A percentile compares a stretch with the other conserved stretches of the same genome.
These are phyloP conservation scores for Thamnophis sirtalis DNA, from an alignment of 2,113 vertebrate genomes.

Conservation along the genomic window DNA sequence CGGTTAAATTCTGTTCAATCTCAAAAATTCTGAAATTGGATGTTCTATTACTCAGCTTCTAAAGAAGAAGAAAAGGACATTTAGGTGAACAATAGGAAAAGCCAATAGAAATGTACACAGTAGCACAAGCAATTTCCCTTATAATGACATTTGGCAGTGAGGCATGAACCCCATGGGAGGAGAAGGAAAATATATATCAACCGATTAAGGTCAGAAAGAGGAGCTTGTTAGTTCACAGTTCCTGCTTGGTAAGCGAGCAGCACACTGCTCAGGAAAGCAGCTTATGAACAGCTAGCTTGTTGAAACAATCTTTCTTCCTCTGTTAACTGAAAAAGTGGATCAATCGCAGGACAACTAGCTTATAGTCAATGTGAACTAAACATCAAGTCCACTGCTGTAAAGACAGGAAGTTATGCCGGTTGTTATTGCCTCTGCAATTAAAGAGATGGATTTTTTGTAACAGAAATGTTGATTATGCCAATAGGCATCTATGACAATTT, in stretches of 20 bases:
- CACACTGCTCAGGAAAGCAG: neutral
- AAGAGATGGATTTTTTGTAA: neutral
- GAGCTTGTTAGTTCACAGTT: neutral
- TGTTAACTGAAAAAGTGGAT: neutral
- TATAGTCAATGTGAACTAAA: neutral
- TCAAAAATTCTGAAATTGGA: neutral
- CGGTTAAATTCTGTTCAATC: neutral
- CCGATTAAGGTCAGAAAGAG: neutral
- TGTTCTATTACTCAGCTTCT: neutral
- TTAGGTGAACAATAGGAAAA: neutral
- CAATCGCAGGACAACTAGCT: neutral
- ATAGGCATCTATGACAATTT: neutral
- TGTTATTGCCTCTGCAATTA: neutral
- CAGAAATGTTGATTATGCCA: neutral
- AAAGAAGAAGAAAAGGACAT: neutral
- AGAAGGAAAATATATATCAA: neutral
- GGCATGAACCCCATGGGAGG: neutral
- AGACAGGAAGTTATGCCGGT: neutral
- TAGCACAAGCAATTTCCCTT: neutral
- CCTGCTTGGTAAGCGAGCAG: neutral
- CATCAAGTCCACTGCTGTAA: neutral
- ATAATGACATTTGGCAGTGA: neutral
- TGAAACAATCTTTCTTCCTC: neutral
- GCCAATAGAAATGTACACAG: neutral
- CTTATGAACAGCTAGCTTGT: neutral